Evolutionary conservation across 2,888 invertebrate genomes (phyloP), one percentile per base, ranked within the genome.

Genomic region (Unio delphinus): DNA sequence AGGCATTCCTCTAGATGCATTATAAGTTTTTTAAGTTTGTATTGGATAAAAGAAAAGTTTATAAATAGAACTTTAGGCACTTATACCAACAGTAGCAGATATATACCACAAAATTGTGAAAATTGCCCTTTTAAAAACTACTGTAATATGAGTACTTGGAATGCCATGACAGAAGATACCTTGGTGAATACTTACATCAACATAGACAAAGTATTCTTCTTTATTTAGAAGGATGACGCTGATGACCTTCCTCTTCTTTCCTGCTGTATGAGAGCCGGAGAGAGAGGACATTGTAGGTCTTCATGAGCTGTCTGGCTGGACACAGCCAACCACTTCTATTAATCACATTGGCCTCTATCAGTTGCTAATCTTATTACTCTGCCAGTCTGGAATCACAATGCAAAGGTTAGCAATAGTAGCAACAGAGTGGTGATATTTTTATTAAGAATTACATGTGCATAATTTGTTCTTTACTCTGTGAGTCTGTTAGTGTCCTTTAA

Each of bases 241-340:
- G 61, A 87, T 85, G 61, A 85, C 78, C 74, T 85, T 87, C 30
- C 81, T 76, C 75, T 86, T 86, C 78, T 85, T 85, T 59, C 80
- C 76, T 63, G 75, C 70, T 68, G 78, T 72, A 70, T 82, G 78
- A 67, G 78, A 75, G 58, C 73, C 68, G 63, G 78, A 70, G 70
- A 77, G 68, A 57, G 78, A 72, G 64, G 76, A 79, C 81, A 81
- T 81, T 63, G 59, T 77, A 68, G 59, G 54, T 56, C 45, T 45
- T 45, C 45, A 45, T 45, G 45, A 45, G 45, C 45, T 45, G 45
- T 45, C 45, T 45, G 45, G 45, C 45, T 45, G 45, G 45, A 45
- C 45, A 45, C 45, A 45, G 45, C 45, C 45, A 45, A 45, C 45
- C 45, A 45, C 45, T 45, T 45, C 15, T 45, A 11, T 45, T 45